Base-by-base conservation (phyloP, 1,140 invertebrate species). In the Philaenus spumarius region DNA sequence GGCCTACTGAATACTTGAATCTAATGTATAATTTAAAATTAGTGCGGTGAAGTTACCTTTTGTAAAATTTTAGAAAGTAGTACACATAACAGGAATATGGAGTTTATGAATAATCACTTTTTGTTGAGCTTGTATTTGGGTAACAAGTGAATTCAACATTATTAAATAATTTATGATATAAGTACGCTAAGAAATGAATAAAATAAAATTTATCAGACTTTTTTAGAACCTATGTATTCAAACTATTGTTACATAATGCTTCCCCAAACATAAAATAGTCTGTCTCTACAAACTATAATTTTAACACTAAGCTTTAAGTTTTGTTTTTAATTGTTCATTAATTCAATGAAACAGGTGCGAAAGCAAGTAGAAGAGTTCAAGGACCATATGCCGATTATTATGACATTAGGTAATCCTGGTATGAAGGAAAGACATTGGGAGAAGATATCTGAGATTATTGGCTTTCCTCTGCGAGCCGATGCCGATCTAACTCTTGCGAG, bases 391-490 rank as follows among this genome's bases (percentile, higher is more conserved):
- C 92, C 94, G 0, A 84, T 97, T 5, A 87, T 98, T 50, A 81
- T 87, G 68, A 95, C 92, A 0, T 74, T 98, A 1, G 95, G 95
- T 39, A 98, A 97, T 79, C 93, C 94, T 3, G 93, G 88, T 34
- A 84, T 98, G 78, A 89, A 96, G 68, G 82, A 83, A 11, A 80
- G 95, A 9, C 95, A 98, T 72, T 98, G 95, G 95, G 93, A 96
- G 67, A 87, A 92, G 73, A 86, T 98, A 11, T 95, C 93, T 0
- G 93, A 97, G 66, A 90, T 96, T 57, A 90, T 97, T 64, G 94
- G 93, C 0, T 96, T 95, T 72, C 90, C 92, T 0, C 87, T 98
- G 20, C 83, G 85, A 65, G 85, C 94, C 4, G 89, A 94, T 61
- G 57, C 58, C 12, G 84, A 87, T 15, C 80, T 92, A 57, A 93